Evolutionary conservation across 2,888 invertebrate genomes (phyloP), one percentile per base, ranked within the genome.

Genomic region (Tanytarsus gracilentus): DNA sequence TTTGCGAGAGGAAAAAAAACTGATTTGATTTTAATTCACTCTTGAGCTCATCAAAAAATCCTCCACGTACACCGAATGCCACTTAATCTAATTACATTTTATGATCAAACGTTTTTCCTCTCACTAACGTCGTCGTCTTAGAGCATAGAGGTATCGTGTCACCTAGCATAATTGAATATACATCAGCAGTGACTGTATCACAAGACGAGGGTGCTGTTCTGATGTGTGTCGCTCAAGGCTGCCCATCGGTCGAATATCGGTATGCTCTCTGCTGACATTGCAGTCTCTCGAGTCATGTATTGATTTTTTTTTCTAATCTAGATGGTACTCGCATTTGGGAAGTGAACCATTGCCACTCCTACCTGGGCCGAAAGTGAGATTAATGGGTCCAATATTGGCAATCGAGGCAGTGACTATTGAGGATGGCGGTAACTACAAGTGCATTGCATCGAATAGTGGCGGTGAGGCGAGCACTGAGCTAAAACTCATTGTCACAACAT

Each of bases 191-290:
- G 27, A 81, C 82, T 65, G 84, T 84, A 51, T 80, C 82, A 53
- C 84, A 85, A 70, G 86, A 86, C 65, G 84, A 85, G 70, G 83
- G 83, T 59, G 84, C 85, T 5, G 85, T 86, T 61, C 73, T 88
- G 64, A 78, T 88, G 63, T 88, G 88, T 73, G 81, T 86, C 48
- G 85, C 87, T n/a, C 85, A 84, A 70, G 86, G 85, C 61, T 86
- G 85, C 73, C 88, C 88, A 61, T 78, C 84, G 40, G 86, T 87
- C n/a, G 84, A 83, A 74, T 82, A 86, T 76, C 81, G 85, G 87
- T 86, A 77, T 39, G 9, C 6, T 5, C 39, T 39, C 7, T 39
- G 4, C 39, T 4, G 14, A 39, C 39, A 39, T 39, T 11, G 30
- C 30, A 30, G 11, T 8, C 30, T 30, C 30, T 11, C 30, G 30